phyloP scores from a whole-genome alignment of 2,797 vertebrate genomes.

The Hafferia zeledoni region DNA sequence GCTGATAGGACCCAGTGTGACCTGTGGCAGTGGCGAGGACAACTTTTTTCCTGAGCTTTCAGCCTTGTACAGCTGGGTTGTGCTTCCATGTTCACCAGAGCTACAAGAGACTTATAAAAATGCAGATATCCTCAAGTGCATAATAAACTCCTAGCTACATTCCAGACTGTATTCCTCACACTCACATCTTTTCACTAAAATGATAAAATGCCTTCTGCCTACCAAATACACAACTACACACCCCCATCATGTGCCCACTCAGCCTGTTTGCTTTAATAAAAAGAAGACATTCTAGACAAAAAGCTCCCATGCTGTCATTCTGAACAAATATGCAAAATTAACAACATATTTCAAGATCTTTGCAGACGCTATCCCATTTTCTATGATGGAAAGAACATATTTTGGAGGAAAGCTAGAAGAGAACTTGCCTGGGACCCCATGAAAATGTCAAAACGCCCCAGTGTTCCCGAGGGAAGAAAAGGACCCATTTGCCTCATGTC shows the following conservation, averaged over 20 bases:
- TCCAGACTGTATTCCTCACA: neutral
- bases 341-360: neutral
- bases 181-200: neutral
- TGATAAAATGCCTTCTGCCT: neutral
- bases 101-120: neutral
- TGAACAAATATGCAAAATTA: neutral
- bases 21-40: neutral
- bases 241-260: neutral
- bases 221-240: neutral
- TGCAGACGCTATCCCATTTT: neutral
- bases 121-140: neutral
- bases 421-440: neutral
- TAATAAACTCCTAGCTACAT: neutral
- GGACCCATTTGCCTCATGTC: neutral
- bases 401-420: neutral
- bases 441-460: neutral
- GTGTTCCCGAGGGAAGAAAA: neutral
- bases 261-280: neutral
- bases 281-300: neutral
- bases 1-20: neutral
- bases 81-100: neutral
- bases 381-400: neutral
- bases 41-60: neutral
- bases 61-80: accelerated
- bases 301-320: neutral